A percentile compares a stretch with the other conserved stretches of the same genome.
Evolutionary conservation across 1,140 invertebrate species (phyloP).

Genomic region (Drosophila hydei): DNA sequence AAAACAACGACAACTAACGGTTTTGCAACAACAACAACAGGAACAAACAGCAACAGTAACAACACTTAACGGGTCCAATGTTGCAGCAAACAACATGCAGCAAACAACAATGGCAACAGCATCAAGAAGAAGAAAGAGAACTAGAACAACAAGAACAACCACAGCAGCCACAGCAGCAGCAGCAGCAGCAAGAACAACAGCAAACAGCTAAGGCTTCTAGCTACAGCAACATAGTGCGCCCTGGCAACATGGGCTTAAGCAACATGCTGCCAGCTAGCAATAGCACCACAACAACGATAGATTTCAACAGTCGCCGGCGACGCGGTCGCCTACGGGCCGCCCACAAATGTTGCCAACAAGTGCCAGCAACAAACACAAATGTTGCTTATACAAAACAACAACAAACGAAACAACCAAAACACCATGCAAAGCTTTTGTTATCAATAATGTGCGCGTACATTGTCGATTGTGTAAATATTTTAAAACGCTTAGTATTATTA

Average conservation of each 20-base stretch:
- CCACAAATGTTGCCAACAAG: slow-evolving; percentile 49
- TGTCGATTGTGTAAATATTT: slow-evolving; percentile 80
- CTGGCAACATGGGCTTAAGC: slow-evolving; percentile 18
- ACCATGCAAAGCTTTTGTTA: slow-evolving; percentile 74
- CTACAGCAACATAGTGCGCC: slow-evolving; percentile 22
- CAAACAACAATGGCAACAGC: slow-evolving; percentile 64
- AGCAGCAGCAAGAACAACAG: slow-evolving; percentile 26
- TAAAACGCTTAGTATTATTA: slow-evolving; percentile 81
- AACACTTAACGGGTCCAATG: slow-evolving; percentile 72
- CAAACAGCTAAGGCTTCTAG: slow-evolving; percentile 43
- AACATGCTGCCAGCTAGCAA: slow-evolving; percentile 54
- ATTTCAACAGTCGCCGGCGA: slow-evolving; percentile 81
- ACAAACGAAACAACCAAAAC: slow-evolving; percentile 36
- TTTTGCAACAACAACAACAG: slow-evolving; percentile 54
- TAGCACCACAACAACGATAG: slow-evolving; percentile 74
- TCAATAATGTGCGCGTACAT: slow-evolving; percentile 64
- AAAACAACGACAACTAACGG: slow-evolving; percentile 75
- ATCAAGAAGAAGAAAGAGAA: slow-evolving; percentile 47
- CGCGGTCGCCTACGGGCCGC: slow-evolving; percentile 74
- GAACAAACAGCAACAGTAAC: slow-evolving; percentile 46
- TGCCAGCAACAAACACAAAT: slow-evolving; percentile 49
- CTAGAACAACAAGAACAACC: slow-evolving; percentile 37
- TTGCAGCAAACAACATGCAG: slow-evolving; percentile 78
- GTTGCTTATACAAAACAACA: slow-evolving; percentile 46
- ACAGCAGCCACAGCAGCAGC: slow-evolving; percentile 27